Evolutionary conservation across 2,888 invertebrate species (phyloP).

Genomic region (Catocala sponsa): DNA sequence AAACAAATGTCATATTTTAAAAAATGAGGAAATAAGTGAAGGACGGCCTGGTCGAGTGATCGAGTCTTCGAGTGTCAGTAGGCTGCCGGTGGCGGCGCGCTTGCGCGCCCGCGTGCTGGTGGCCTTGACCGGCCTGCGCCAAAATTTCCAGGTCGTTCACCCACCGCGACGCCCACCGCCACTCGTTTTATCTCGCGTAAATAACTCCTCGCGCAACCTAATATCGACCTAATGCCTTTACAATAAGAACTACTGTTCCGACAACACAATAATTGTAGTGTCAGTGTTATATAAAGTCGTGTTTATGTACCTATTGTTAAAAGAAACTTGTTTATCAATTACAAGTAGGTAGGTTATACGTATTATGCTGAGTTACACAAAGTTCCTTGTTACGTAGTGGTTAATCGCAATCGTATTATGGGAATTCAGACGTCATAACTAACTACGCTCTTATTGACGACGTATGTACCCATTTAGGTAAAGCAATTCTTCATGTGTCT

Average conservation of each 20-base stretch:
- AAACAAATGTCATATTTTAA: not conserved
- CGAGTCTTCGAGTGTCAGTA: conserved; percentile 32
- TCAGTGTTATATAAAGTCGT: conserved; percentile 79
- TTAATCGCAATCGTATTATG: conserved; percentile 24
- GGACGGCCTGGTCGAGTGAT: not conserved
- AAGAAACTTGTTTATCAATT: conserved; percentile 85
- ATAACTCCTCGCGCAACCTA: conserved; percentile 62
- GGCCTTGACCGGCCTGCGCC: conserved; percentile 88
- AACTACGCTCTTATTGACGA: conserved; percentile 8
- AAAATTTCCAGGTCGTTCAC: conserved; percentile 87
- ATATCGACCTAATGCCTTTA: conserved; percentile 54
- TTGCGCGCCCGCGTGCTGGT: conserved; percentile 67
- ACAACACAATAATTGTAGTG: conserved; percentile 33
- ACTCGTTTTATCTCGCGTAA: conserved; percentile 83
- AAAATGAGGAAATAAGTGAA: conserved; percentile 8
- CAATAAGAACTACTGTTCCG: conserved; percentile 51
- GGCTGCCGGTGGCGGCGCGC: conserved; percentile 58
- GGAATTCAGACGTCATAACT: conserved; percentile 17
- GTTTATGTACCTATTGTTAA: conserved; percentile 80
- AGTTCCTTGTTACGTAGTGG: conserved; percentile 46
- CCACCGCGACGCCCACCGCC: conserved; percentile 81
- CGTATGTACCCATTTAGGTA: too few species aligned
- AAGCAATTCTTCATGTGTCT: too few species aligned
- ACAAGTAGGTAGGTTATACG: conserved; percentile 61
- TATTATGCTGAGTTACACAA: conserved; percentile 61